phyloP scores from a whole-genome alignment of 2,888 invertebrate species.

The Drosophila melanosoma region DNA sequence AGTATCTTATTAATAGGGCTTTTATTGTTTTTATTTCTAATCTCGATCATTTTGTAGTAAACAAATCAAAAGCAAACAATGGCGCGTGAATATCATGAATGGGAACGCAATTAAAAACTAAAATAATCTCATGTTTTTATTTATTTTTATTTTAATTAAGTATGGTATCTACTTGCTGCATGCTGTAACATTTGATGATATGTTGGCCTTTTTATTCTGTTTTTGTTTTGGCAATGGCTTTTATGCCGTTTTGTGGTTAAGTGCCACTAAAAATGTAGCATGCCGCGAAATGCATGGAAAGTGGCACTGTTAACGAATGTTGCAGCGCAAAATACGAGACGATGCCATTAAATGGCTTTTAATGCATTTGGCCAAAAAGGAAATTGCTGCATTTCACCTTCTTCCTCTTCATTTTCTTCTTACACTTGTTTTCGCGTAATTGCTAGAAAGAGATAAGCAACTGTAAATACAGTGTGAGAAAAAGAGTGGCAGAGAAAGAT shows the following conservation, averaged over 20 bases:
- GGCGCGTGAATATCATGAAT: background rate
- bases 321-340: background rate
- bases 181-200: background rate
- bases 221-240: background rate
- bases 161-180: background rate
- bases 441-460: background rate
- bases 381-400: background rate
- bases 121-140: background rate
- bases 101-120: background rate
- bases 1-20: background rate
- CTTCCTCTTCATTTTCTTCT: background rate
- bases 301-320: conserved; percentile 1
- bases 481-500: background rate
- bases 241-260: background rate
- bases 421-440: background rate
- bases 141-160: background rate
- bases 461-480: background rate
- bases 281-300: background rate
- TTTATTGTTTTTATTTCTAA: background rate
- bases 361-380: background rate
- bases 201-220: background rate
- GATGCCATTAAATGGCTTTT: background rate
- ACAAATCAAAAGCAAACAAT: background rate
- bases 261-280: conserved; percentile 1
- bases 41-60: background rate